Conservation (phyloP, 2,797 vertebrate genomes). For the Clarias pachynema region DNA sequence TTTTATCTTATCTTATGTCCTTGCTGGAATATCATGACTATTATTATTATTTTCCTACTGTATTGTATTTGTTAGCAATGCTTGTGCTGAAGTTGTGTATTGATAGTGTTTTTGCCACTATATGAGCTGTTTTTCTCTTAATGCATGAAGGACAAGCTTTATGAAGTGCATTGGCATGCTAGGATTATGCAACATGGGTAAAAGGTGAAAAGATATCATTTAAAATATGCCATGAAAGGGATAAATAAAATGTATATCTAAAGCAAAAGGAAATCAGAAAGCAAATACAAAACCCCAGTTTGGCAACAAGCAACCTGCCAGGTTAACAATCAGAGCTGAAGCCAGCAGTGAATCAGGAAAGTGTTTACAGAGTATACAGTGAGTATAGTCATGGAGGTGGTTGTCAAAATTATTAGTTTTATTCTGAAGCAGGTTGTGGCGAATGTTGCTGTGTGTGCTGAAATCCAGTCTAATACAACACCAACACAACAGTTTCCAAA, state of each 20-base stretch:
- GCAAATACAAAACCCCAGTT: not conserved
- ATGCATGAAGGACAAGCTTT: not conserved
- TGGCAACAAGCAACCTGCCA: not conserved
- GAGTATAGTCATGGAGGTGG: not conserved
- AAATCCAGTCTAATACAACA: conserved; percentile 1
- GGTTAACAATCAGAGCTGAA: not conserved
- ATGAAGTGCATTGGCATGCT: not conserved
- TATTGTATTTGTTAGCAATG: not conserved
- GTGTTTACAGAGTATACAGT: conserved; percentile 11
- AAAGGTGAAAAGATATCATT: not conserved
- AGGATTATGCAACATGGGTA: not conserved
- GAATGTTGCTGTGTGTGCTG: conserved; percentile 2
- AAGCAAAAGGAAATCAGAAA: conserved; percentile 1
- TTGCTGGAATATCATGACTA: not conserved
- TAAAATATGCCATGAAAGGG: not conserved
- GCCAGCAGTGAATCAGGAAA: conserved; percentile 21
- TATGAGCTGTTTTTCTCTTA: not conserved
- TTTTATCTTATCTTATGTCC: not conserved
- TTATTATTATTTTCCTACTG: not conserved
- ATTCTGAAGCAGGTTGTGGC: conserved; percentile 8
- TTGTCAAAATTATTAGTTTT: conserved; percentile 8
- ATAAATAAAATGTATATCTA: not conserved
- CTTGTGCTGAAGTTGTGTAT: not conserved
- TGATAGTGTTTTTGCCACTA: not conserved
- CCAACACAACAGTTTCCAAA: not conserved